phyloP scores from a whole-genome alignment of 2,113 vertebrate genomes.

The Neoarius graeffei region DNA sequence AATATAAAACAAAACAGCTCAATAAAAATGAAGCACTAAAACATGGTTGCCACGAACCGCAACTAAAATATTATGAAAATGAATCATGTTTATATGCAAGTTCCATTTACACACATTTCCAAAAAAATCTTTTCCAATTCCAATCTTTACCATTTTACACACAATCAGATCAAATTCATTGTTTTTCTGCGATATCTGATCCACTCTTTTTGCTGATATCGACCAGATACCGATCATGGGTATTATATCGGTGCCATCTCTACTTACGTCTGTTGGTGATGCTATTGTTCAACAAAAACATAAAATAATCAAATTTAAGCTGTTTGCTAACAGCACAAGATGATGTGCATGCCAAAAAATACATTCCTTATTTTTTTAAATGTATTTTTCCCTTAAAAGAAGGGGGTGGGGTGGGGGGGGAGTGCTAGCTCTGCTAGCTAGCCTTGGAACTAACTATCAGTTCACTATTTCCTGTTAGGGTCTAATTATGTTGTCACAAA shows the following conservation, averaged over 20 bases:
- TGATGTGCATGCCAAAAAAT: not conserved
- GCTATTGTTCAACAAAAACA: not conserved
- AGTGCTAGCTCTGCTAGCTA: not conserved
- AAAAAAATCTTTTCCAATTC: not conserved
- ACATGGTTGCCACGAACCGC: not conserved
- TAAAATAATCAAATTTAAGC: not conserved
- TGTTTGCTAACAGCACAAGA: not conserved
- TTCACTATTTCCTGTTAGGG: not conserved
- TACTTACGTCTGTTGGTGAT: not conserved
- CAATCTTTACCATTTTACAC: not conserved
- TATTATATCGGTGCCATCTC: not conserved
- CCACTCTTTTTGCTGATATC: not conserved
- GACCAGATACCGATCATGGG: not conserved
- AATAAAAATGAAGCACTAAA: not conserved
- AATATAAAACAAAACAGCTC: not conserved
- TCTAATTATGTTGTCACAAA: constrained; percentile 6
- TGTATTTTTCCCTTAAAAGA: not conserved
- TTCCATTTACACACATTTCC: no score
- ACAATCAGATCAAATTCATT: not conserved
- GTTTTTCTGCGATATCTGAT: not conserved
- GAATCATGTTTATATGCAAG: not conserved
- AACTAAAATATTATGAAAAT: not conserved
- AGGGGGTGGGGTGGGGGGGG: not conserved
- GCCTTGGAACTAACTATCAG: not conserved
- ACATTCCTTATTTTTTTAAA: not conserved